Evolutionary conservation across 2,113 vertebrate genomes (phyloP).

Genomic region (Seriola aureovittata): DNA sequence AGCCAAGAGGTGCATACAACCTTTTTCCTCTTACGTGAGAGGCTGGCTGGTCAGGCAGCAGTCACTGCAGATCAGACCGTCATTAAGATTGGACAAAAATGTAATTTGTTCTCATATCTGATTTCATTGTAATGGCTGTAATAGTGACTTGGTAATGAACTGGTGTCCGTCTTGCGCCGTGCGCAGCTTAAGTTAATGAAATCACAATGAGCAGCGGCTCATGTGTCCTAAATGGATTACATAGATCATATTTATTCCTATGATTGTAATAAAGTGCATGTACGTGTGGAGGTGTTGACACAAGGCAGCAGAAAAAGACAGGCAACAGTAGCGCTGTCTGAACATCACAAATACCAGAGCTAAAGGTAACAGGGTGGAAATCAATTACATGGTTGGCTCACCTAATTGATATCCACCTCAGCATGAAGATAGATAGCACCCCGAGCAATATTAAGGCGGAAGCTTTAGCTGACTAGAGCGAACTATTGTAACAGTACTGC

Average conservation of each 20-base stretch:
- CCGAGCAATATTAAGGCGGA: slow-evolving; percentile 62
- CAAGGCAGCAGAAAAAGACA: slow-evolving; percentile 50
- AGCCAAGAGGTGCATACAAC: slow-evolving; percentile 68
- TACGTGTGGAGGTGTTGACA: slow-evolving; percentile 69
- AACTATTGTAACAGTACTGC: not conserved
- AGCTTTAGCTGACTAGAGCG: not conserved
- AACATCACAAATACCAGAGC: slow-evolving; percentile 72
- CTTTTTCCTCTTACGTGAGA: slow-evolving; percentile 53
- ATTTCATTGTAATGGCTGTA: slow-evolving; percentile 64
- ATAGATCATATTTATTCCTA: slow-evolving; percentile 56
- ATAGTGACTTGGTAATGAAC: slow-evolving; percentile 59
- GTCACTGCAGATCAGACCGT: slow-evolving; percentile 38
- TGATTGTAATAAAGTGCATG: slow-evolving; percentile 61
- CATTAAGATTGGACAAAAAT: slow-evolving; percentile 61
- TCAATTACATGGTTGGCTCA: slow-evolving; percentile 86
- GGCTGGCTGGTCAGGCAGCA: slow-evolving; percentile 45
- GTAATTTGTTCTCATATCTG: slow-evolving; percentile 69
- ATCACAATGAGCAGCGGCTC: slow-evolving; percentile 46
- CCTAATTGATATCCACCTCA: slow-evolving; percentile 84
- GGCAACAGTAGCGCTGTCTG: slow-evolving; percentile 40
- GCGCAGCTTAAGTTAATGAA: slow-evolving; percentile 55
- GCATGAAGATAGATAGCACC: slow-evolving; percentile 81
- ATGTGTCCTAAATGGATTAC: slow-evolving; percentile 56
- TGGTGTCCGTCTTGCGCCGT: slow-evolving; percentile 36
- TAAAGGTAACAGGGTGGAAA: slow-evolving; percentile 83